Evolutionary conservation across 2,888 invertebrate genomes (phyloP).

Genomic region (Apodemia mormo): DNA sequence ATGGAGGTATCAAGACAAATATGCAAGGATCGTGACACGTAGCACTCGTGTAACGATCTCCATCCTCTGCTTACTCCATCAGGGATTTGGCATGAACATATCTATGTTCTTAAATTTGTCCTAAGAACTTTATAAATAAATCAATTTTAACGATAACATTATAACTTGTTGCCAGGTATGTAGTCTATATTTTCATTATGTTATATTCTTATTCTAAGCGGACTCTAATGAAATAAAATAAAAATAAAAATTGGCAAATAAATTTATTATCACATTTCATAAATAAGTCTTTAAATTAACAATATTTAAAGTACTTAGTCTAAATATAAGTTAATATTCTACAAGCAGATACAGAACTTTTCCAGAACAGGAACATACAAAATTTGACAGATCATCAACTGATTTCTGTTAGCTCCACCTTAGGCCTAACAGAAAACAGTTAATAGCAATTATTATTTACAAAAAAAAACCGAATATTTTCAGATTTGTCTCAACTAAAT

Average conservation of each 20-base stretch:
- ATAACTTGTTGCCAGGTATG: no score
- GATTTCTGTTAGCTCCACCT: background rate
- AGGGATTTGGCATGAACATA: no score
- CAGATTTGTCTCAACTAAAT: background rate
- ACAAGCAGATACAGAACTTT: conserved; percentile 50
- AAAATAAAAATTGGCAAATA: conserved; percentile 49
- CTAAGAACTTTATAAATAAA: no score
- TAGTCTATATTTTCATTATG: no score
- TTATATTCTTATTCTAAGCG: no score
- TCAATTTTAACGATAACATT: no score
- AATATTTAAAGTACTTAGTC: conserved; percentile 63
- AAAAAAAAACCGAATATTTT: background rate
- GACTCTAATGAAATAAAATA: background rate
- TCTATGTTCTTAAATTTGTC: no score
- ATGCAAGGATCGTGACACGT: no score
- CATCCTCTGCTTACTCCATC: no score
- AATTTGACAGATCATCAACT: conserved; percentile 43
- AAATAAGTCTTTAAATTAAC: conserved; percentile 68
- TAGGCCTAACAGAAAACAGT: conserved; percentile 5
- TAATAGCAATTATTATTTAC: conserved; percentile 5
- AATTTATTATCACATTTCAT: conserved; percentile 81
- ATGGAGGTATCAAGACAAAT: no score
- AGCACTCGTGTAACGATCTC: no score
- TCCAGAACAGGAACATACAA: conserved; percentile 42
- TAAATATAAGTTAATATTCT: conserved; percentile 70